phyloP scores from a whole-genome alignment of 2,888 invertebrate genomes.

The Coleophora deauratella region DNA sequence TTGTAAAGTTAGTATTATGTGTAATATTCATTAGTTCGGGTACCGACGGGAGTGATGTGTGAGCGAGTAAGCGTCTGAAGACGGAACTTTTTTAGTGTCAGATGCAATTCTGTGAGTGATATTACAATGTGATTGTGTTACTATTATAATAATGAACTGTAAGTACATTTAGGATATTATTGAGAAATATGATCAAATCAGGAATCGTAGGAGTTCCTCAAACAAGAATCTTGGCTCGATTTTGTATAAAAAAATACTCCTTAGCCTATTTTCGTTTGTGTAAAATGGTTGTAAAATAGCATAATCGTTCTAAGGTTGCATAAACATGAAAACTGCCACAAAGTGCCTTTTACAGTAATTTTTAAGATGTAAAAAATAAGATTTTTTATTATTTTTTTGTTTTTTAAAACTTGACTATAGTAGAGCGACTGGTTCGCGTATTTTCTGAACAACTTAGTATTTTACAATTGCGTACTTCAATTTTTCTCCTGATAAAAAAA shows the following conservation, averaged over 20 bases:
- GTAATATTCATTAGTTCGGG: constrained; percentile 27
- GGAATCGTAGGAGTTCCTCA: constrained; percentile 7
- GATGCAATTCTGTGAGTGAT: constrained; percentile 65
- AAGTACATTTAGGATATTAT: constrained; percentile 53
- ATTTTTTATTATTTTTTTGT: constrained; percentile 24
- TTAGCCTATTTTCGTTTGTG: constrained; percentile 39
- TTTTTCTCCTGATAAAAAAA: background rate
- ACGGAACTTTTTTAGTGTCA: constrained; percentile 45
- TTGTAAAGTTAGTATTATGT: constrained; percentile 1
- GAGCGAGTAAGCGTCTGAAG: constrained; percentile 58
- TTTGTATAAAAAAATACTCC: constrained; percentile 50
- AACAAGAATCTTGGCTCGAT: constrained; percentile 27
- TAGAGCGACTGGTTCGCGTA: constrained; percentile 61
- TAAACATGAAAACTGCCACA: constrained; percentile 62
- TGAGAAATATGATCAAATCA: constrained; percentile 33
- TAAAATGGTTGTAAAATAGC: constrained; percentile 55
- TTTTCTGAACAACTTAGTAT: constrained; percentile 32
- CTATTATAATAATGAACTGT: constrained; percentile 45
- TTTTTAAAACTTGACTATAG: constrained; percentile 27
- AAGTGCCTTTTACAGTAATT: constrained; percentile 67
- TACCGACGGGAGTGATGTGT: constrained; percentile 32
- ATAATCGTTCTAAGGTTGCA: constrained; percentile 37
- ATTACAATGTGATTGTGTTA: constrained; percentile 71
- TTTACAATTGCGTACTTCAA: constrained; percentile 25
- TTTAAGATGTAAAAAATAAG: constrained; percentile 32